Conservation (phyloP, 2,888 invertebrate genomes). For the Noctuana brunneofusca region DNA sequence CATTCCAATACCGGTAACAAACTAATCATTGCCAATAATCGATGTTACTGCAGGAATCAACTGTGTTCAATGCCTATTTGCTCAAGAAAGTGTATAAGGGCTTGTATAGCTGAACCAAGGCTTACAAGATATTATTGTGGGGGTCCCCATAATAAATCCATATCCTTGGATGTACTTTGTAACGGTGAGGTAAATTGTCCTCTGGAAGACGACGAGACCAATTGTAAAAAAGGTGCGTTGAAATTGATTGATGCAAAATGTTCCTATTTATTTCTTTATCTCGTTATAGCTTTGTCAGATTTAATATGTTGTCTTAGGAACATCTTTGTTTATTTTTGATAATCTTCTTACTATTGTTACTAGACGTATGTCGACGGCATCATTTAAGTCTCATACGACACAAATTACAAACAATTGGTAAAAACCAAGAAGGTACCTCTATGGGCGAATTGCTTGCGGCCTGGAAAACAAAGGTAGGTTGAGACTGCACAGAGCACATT, state of each 20-base stretch:
- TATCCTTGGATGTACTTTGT: constrained; percentile 57
- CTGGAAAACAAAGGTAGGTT: constrained; percentile 61
- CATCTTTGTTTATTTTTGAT: no score
- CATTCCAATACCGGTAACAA: constrained; percentile 60
- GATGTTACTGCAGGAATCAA: constrained; percentile 56
- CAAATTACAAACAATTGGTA: constrained; percentile 48
- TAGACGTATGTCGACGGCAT: constrained; percentile 62
- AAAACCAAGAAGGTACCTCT: constrained; percentile 47
- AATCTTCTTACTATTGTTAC: background rate
- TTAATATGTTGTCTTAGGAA: no score
- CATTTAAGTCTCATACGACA: constrained; percentile 55
- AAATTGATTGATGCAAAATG: no score
- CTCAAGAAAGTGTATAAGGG: constrained; percentile 51
- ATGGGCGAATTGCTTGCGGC: constrained; percentile 53
- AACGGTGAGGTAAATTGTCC: constrained; percentile 60
- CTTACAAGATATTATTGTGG: constrained; percentile 57
- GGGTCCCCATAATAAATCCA: constrained; percentile 41
- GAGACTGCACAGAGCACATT: no score
- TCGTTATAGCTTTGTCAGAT: no score
- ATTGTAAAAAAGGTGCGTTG: constrained; percentile 56
- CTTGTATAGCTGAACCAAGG: constrained; percentile 54
- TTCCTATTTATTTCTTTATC: no score
- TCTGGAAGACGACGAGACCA: constrained; percentile 59
- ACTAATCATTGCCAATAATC: constrained; percentile 47
- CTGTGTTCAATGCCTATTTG: constrained; percentile 56